Evolutionary conservation across 2,888 invertebrate species (phyloP), one percentile per base, ranked within the genome.

Genomic region (Tuberolachnus salignus): DNA sequence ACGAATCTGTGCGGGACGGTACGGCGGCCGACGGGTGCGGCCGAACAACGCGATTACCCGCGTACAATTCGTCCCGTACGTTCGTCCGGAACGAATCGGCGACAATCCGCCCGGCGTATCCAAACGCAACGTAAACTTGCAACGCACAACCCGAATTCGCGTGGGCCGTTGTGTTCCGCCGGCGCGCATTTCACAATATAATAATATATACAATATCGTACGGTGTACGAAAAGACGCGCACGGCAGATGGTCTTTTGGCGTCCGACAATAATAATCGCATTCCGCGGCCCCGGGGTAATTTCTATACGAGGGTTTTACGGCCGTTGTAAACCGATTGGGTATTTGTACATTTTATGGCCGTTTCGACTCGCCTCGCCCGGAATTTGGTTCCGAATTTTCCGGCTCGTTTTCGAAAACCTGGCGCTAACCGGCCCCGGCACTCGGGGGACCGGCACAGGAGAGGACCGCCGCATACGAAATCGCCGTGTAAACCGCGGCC

Each of bases 121-220:
- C 59, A 75, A 75, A 75, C 46, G 75, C 75, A 67, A 75, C 67
- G 75, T 75, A 75, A 75, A 75, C 75, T 75, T 75, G n/a, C n/a
- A n/a, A n/a, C 67, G 34, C 49, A 34, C 6, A 34, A 34, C 44
- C 66, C 21, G 64, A 9, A 57, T 44, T 21, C 19, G 16, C 49
- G 16, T 23, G 57, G 21, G 55, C 21, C 44, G 44, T 72, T 23
- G 63, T 19, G 8, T 9, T 3, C 26, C 34, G 46, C 46, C 0
- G 13, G 13, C 34, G 21, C 46, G 19, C n/a, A n/a, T n/a, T n/a
- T n/a, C n/a, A n/a, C n/a, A n/a, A n/a, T n/a, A n/a, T n/a, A n/a
- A n/a, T n/a, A n/a, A n/a, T n/a, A n/a, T n/a, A n/a, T n/a, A n/a
- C n/a, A n/a, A n/a, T n/a, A n/a, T n/a, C n/a, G n/a, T n/a, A n/a